A percentile compares a stretch with the other conserved stretches of the same genome.
phyloP scores from a whole-genome alignment of 2,888 invertebrate species.

The Diadegma fenestrale region DNA sequence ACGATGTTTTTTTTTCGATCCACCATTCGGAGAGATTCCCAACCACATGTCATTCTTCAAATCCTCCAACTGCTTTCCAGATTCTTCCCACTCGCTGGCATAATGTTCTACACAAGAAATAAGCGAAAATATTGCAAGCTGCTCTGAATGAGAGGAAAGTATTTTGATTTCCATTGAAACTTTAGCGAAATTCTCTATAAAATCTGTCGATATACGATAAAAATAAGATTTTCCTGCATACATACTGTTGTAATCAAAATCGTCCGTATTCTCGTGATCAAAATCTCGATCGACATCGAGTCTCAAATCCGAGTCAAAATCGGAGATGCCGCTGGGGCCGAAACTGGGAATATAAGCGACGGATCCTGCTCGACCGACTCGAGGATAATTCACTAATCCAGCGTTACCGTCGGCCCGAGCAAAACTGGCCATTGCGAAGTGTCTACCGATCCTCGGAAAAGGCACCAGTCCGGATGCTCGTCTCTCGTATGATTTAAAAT shows the following conservation, averaged over 20 bases:
- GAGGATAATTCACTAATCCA: conserved; percentile 75
- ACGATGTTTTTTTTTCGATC: conserved; percentile 80
- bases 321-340: conserved; percentile 21
- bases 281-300: conserved; percentile 47
- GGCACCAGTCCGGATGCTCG: conserved; percentile 76
- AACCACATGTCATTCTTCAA: conserved; percentile 88
- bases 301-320: conserved; percentile 47
- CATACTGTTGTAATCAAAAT: conserved; percentile 55
- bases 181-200: neutral
- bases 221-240: neutral
- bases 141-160: neutral
- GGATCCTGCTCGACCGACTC: conserved; percentile 77
- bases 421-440: conserved; percentile 72
- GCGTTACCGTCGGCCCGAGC: conserved; percentile 73
- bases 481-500: conserved; percentile 74
- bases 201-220: neutral
- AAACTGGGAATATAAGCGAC: conserved; percentile 19
- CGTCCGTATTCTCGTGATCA: conserved; percentile 42
- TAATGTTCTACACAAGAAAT: conserved; percentile 15
- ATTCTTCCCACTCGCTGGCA: conserved; percentile 40
- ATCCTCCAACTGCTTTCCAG: conserved; percentile 69
- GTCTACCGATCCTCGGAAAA: conserved; percentile 79
- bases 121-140: neutral
- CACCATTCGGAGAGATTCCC: conserved; percentile 88
- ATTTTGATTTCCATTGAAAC: neutral